Evolutionary conservation across 2,797 vertebrate genomes (phyloP), one percentile per base, ranked within the genome.

Genomic region (Pipistrellus nathusii): DNA sequence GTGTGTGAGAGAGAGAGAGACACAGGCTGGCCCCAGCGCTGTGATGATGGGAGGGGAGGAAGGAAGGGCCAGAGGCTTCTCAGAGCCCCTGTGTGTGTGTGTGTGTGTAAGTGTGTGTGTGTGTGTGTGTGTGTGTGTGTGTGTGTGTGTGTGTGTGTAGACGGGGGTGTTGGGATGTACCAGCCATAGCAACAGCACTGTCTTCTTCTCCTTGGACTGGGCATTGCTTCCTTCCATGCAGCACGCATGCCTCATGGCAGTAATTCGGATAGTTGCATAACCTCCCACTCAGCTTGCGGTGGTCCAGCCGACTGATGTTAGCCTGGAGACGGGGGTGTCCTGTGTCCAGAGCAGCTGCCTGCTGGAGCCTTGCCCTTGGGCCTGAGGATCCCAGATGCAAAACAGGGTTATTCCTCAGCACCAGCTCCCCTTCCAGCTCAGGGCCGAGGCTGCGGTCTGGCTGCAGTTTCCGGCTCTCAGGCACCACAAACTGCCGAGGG

Each of bases 221-320:
- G 53, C 35, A 7, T 84, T 48, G 68, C 94, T 93, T 95, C 44
- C 81, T 96, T 93, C 96, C 85, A 59, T 91, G 75, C 82, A 85
- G 84, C 55, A 23, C 95, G 95, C n/a, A 14, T 77, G 89, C 85
- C 75, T 95, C 80, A 21, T 86, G 91, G 87, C 35, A 93, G 6
- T 89, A 32, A 85, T 76, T 87, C 32, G 17, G n/a, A 93, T 32
- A 78, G 59, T 35, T 85, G 20, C 7, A 10, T 53, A 48, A 3
- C 73, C 86, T 64, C 55, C 96, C 48, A 62, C 66, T 96, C n/a
- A 46, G 25, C 88, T 93, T 41, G 18, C 9, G 1, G 77, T 80
- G n/a, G 72, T 53, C 35, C 96, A 85, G 95, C 86, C 82, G 51
- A 66, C 41, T 44, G 51, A 81, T 84, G 62, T 87, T 46, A 48